Conservation (phyloP, 2,888 invertebrate genomes). For the Allolobophora icterica region DNA sequence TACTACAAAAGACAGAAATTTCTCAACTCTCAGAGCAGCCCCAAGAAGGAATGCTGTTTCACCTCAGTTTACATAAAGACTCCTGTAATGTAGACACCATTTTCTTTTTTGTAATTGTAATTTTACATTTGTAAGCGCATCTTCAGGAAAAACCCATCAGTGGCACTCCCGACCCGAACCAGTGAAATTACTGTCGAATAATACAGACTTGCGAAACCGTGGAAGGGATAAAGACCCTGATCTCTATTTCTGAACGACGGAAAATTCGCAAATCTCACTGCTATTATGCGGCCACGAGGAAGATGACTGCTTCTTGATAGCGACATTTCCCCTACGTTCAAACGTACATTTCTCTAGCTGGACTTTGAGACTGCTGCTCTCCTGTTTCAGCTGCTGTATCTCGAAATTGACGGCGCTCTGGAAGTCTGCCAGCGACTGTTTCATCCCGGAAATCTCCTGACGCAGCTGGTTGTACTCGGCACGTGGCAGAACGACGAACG, state of each 20-base stretch:
- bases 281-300: not conserved
- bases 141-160: too few species aligned
- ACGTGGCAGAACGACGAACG: constrained; percentile 38
- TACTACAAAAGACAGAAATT: not conserved
- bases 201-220: too few species aligned
- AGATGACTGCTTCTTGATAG: not conserved
- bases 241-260: too few species aligned
- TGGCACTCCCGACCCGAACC: too few species aligned
- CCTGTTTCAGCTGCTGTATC: constrained; percentile 40
- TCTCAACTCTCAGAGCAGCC: not conserved
- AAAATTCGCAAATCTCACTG: constrained; percentile 6
- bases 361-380: constrained; percentile 32
- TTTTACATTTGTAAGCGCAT: too few species aligned
- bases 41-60: not conserved
- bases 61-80: too few species aligned
- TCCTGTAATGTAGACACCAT: too few species aligned
- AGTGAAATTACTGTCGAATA: too few species aligned
- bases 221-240: too few species aligned
- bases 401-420: constrained; percentile 36
- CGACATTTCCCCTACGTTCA: constrained; percentile 26
- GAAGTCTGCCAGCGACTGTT: constrained; percentile 38
- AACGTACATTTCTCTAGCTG: constrained; percentile 37
- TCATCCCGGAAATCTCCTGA: constrained; percentile 33
- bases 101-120: too few species aligned
- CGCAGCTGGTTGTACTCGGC: constrained; percentile 37